Evolutionary conservation across 2,888 invertebrate genomes (phyloP).

Genomic region (Pachydiplax longipennis): DNA sequence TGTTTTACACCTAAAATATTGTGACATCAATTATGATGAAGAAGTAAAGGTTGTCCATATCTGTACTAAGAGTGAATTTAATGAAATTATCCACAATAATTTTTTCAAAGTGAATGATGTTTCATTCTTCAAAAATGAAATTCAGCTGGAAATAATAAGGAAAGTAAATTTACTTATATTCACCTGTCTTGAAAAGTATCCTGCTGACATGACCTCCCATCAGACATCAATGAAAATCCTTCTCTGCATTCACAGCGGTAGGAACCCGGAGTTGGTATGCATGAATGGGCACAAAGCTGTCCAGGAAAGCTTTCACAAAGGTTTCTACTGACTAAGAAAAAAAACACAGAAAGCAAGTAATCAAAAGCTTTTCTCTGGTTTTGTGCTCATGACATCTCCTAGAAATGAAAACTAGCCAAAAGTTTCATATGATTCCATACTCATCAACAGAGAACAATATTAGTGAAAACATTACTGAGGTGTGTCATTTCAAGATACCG

Average conservation of each 20-base stretch:
- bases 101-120: background rate
- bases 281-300: conserved; percentile 78
- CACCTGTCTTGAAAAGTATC: conserved; percentile 56
- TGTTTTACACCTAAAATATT: conserved; percentile 63
- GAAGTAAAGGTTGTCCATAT: too few species aligned
- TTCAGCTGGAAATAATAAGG: too few species aligned
- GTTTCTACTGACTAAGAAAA: conserved; percentile 57
- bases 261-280: conserved; percentile 75
- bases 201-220: conserved; percentile 73
- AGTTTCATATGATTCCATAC: too few species aligned
- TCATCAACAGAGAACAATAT: too few species aligned
- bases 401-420: too few species aligned
- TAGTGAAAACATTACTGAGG: too few species aligned
- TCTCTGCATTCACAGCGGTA: conserved; percentile 75
- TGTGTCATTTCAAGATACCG: too few species aligned
- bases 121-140: too few species aligned
- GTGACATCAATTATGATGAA: background rate
- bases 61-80: background rate
- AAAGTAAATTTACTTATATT: background rate
- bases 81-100: too few species aligned
- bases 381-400: too few species aligned
- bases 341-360: background rate
- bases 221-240: conserved; percentile 73
- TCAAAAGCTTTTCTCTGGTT: background rate
- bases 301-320: conserved; percentile 66